Evolutionary conservation across 1,140 invertebrate genomes (phyloP).

Genomic region (Nasonia giraulti): DNA sequence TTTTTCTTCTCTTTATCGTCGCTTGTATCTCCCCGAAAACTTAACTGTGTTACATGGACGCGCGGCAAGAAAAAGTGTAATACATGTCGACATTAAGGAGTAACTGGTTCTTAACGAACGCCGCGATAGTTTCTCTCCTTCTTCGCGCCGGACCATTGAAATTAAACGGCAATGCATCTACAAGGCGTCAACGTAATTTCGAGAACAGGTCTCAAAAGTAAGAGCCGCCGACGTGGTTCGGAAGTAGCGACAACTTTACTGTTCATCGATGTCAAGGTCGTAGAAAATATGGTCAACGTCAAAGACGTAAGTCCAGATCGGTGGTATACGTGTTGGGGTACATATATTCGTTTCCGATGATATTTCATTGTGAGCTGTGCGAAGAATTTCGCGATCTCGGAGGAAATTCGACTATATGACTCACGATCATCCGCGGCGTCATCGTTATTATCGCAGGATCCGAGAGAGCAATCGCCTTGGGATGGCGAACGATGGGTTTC

Average conservation of each 20-base stretch:
- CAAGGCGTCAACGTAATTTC: neutral
- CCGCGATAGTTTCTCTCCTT: too few species aligned
- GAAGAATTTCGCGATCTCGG: neutral
- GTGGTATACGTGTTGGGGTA: neutral
- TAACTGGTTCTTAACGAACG: conserved; percentile 1
- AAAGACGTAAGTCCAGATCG: too few species aligned
- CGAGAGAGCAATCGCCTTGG: neutral
- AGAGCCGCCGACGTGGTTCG: neutral
- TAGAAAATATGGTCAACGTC: neutral
- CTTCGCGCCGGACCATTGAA: neutral
- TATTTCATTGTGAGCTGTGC: neutral
- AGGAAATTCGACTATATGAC: neutral
- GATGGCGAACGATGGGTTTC: neutral
- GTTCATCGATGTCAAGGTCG: conserved; percentile 11
- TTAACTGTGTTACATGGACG: too few species aligned
- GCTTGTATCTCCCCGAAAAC: too few species aligned
- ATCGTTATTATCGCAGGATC: neutral
- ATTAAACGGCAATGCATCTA: neutral
- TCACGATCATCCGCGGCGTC: neutral
- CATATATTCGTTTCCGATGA: neutral
- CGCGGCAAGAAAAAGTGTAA: too few species aligned
- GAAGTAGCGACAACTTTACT: neutral
- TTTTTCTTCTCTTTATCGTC: too few species aligned
- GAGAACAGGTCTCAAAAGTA: neutral
- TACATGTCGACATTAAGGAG: too few species aligned